Base-by-base conservation (phyloP, 2,888 invertebrate genomes). In the Caenorhabditis sp. region DNA sequence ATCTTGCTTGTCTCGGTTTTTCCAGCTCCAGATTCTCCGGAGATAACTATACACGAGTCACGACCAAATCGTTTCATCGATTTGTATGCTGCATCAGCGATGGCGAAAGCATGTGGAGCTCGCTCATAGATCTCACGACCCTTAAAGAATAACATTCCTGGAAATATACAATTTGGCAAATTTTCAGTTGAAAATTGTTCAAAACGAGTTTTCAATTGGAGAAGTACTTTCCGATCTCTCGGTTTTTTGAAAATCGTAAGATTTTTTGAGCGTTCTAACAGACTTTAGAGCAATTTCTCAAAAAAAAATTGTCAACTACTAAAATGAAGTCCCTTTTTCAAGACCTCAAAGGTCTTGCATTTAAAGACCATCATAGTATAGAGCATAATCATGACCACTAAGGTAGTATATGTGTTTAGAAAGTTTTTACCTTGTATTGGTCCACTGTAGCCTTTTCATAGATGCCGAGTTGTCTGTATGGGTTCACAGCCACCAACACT, bases 1-100 rank as follows among this genome's bases (percentile, higher is more conserved):
- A 98, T 97, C 94, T 99, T 99, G 80, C 97, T 97, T 0, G 98
- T 97, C 93, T 99, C 98, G 7, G 98, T 99, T 94, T 99, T 99
- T 44, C 98, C 99, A 26, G 97, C 95, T 1, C 99, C 99, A 0
- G 97, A 97, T 93, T 99, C 98, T 82, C 94, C 94, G 84, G 94
- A 94, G 59, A 99, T 99, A 49, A 99, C 96, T 87, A 99, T 97
- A 93, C 98, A 99, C 0, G 87, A 87, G 94, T 98, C 97, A 90
- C 95, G 95, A 63, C 96, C 95, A 93, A 95, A 94, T 92, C 97
- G 95, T 92, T 97, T 95, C 94, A 99, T 95, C 82, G 96, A 95
- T 93, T 96, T 95, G 93, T 98, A 97, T 64, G 97, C 97, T 8
- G 96, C 95, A 93, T 99, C 98, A 1, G 98, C 97, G 80, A 98